Base-by-base conservation (phyloP, 2,888 invertebrate species). In the Peribatodes rhomboidaria region DNA sequence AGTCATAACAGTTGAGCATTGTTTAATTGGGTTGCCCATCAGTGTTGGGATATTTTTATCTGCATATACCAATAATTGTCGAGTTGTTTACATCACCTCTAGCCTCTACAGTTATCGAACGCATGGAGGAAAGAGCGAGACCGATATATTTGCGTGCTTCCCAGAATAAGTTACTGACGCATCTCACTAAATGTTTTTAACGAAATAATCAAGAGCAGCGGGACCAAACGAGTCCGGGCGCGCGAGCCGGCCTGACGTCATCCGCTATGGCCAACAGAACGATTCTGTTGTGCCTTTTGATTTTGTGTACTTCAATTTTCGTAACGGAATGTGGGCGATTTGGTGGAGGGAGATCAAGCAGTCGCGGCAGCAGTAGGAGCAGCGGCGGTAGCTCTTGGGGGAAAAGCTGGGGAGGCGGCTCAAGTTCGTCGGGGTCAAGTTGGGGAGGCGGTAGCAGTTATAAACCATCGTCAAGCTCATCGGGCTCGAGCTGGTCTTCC, bases 181-280 rank as follows among this genome's bases (percentile, higher is more conserved):
- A 78, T 69, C 52, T 61, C 68, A 68, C 70, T 57, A 50, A 60
- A 56, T 68, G 73, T 75, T 79, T 79, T 75, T 78, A 74, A 78
- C 75, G 69, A 77, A 73, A 70, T 68, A 75, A 74, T 68, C 71
- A 65, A 52, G 69, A 53, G 44, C 49, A 69, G 74, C 64, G 57
- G 44, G 47, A 65, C 72, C 69, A 77, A 76, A 75, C 78, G 70
- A 71, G 78, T 74, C 35, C 67, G 71, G 69, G 74, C 65, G 65
- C 70, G 63, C 66, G 75, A 70, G 65, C 70, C 69, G 72, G 44
- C 49, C 55, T 57, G 68, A 72, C 73, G 76, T 70, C 59, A 56
- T 68, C 62, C 61, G 81, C 73, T 67, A 90, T 90, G 90, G 86
- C 81, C 79, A 86, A 79, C 81, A 88, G 81, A 75, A 75, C 67